Conservation (phyloP, 2,797 vertebrate genomes). For the Epinephelus awoara region DNA sequence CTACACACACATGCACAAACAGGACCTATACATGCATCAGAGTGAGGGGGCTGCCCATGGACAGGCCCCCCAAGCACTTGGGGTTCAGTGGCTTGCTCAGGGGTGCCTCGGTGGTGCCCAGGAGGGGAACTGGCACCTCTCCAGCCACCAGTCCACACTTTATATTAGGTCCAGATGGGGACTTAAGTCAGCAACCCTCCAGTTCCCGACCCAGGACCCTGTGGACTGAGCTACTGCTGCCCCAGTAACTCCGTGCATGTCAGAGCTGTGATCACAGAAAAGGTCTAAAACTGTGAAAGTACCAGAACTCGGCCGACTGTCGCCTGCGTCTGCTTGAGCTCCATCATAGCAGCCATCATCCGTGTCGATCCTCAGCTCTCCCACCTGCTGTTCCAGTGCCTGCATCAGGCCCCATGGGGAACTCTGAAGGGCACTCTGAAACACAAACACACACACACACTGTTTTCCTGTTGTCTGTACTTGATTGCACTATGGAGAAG, state of each 20-base stretch:
- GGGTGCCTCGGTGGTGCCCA: too few relatives aligned
- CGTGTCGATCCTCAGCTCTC: conserved; percentile 85
- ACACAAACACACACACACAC: conserved; percentile 46
- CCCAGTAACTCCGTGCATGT: neutral
- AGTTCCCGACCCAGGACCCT: too few relatives aligned
- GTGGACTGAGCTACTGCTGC: too few relatives aligned
- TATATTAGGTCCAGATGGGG: too few relatives aligned
- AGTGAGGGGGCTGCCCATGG: too few relatives aligned
- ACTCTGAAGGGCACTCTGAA: conserved; percentile 85
- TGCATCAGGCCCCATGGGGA: conserved; percentile 88
- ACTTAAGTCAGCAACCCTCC: too few relatives aligned
- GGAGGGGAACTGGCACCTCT: too few relatives aligned
- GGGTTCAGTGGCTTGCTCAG: too few relatives aligned
- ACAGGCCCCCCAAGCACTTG: too few relatives aligned
- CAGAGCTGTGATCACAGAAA: conserved; percentile 7
- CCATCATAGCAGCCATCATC: conserved; percentile 63
- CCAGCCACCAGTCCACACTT: too few relatives aligned
- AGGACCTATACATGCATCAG: too few relatives aligned
- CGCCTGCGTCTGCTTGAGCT: conserved; percentile 70
- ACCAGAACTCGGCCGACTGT: conserved; percentile 89
- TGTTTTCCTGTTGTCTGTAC: neutral
- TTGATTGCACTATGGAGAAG: conserved; percentile 15
- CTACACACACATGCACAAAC: too few relatives aligned
- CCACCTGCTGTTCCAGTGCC: conserved; percentile 91
- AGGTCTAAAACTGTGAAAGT: conserved; percentile 41